Evolutionary conservation across 2,888 invertebrate species (phyloP).

Genomic region (Zaprionus bogoriensis): DNA sequence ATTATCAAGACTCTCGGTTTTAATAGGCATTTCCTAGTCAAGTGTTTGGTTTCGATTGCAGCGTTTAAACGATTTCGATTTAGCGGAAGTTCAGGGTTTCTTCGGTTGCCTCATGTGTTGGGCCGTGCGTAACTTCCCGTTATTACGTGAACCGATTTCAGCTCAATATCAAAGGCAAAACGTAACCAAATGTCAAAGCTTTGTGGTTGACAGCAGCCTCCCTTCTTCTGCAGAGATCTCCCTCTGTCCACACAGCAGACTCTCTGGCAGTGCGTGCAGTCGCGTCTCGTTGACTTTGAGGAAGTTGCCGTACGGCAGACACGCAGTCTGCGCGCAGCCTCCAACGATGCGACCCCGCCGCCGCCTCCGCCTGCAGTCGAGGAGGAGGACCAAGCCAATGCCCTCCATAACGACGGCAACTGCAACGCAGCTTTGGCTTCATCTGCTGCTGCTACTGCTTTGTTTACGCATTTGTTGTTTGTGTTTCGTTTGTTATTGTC

Average conservation of each 20-base stretch:
- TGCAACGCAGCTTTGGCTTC: conserved; percentile 35
- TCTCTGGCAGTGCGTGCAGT: conserved; percentile 29
- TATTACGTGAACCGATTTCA: conserved; percentile 42
- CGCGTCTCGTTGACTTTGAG: conserved; percentile 35
- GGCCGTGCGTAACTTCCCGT: conserved; percentile 45
- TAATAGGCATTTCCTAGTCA: too few species aligned
- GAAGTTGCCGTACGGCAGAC: conserved; percentile 45
- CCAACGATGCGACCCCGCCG: neutral
- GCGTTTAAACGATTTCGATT: too few species aligned
- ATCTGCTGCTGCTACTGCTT: conserved; percentile 21
- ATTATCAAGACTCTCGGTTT: too few species aligned
- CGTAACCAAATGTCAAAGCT: conserved; percentile 50
- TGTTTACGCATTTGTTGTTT: conserved; percentile 29
- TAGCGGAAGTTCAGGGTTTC: neutral
- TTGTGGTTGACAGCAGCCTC: conserved; percentile 43
- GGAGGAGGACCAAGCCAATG: conserved; percentile 25
- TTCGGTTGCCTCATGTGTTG: conserved; percentile 4
- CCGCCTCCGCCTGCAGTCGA: too few species aligned
- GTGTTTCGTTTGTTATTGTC: conserved; percentile 18
- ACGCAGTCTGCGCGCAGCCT: conserved; percentile 36
- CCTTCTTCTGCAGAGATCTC: neutral
- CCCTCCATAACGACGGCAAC: conserved; percentile 32
- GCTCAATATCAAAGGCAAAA: conserved; percentile 53
- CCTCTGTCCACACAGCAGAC: neutral
- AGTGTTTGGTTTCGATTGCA: neutral